Conservation (phyloP, 2,888 invertebrate genomes). For the Koerneria pararmatus region DNA sequence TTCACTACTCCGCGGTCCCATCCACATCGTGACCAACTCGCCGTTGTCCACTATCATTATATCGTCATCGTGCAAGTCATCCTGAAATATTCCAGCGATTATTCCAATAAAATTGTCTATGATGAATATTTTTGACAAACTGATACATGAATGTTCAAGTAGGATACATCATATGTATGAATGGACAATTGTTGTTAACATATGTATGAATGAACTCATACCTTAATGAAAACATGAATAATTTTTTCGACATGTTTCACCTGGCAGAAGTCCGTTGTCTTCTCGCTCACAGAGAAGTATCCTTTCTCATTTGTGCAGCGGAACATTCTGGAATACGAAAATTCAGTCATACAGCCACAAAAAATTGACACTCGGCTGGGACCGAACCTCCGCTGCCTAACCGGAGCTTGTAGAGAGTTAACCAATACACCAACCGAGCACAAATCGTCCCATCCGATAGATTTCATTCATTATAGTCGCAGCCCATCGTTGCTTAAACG, state of each 20-base stretch:
- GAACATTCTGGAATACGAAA: constrained; percentile 85
- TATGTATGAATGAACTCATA: neutral
- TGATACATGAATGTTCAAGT: neutral
- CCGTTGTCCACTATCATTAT: constrained; percentile 99
- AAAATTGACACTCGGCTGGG: too few species aligned
- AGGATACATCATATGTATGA: too few species aligned
- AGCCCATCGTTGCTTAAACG: too few species aligned
- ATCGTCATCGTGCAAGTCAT: constrained; percentile 97
- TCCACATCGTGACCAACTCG: constrained; percentile 92
- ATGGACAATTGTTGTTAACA: too few species aligned
- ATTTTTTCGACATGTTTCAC: constrained; percentile 62
- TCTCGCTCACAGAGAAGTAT: constrained; percentile 96
- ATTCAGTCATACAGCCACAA: too few species aligned
- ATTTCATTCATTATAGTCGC: too few species aligned
- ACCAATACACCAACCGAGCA: too few species aligned
- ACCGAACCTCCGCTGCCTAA: too few species aligned
- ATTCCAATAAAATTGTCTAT: neutral
- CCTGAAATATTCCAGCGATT: constrained; percentile 66
- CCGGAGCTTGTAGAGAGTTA: too few species aligned
- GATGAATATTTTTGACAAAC: neutral
- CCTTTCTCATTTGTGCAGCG: constrained; percentile 99
- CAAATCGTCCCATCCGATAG: too few species aligned
- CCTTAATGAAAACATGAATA: constrained; percentile 1
- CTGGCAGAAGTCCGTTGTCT: constrained; percentile 95
- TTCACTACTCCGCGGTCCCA: constrained; percentile 91